These are phyloP conservation scores for Microctonus aethiopoides DNA, from an alignment of 2,888 invertebrate genomes.

Conservation along the genomic window DNA sequence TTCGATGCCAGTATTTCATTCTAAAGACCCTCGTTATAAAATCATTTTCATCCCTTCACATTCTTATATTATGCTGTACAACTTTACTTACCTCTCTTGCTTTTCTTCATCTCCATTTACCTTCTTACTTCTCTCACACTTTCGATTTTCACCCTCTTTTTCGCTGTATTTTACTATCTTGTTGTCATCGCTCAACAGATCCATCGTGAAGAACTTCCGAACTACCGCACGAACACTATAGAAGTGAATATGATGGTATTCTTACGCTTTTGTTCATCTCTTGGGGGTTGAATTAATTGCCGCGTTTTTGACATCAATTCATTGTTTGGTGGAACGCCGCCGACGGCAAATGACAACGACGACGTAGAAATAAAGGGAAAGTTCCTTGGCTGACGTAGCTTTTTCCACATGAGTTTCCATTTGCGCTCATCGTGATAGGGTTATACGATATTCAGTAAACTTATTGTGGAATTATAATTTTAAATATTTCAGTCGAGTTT, in stretches of 20 bases:
- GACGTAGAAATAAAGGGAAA: constrained; percentile 58
- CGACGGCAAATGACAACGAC: constrained; percentile 50
- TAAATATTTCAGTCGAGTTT: constrained; percentile 34
- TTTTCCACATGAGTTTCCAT: constrained; percentile 46
- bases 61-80: background rate
- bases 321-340: constrained; percentile 48
- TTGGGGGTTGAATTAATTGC: constrained; percentile 63
- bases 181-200: constrained; percentile 45
- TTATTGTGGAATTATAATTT: constrained; percentile 16
- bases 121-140: constrained; percentile 9
- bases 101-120: no score
- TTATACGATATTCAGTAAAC: background rate
- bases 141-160: constrained; percentile 6
- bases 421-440: constrained; percentile 6
- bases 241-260: constrained; percentile 52
- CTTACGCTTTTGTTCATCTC: constrained; percentile 60
- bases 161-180: constrained; percentile 28
- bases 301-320: constrained; percentile 65
- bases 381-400: constrained; percentile 44
- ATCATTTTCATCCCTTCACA: background rate
- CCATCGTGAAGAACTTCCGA: constrained; percentile 56
- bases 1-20: constrained; percentile 57
- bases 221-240: constrained; percentile 46
- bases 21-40: constrained; percentile 37
- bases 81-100: background rate